Evolutionary conservation across 2,113 vertebrate genomes (phyloP).

Genomic region (Varanus komodoensis): DNA sequence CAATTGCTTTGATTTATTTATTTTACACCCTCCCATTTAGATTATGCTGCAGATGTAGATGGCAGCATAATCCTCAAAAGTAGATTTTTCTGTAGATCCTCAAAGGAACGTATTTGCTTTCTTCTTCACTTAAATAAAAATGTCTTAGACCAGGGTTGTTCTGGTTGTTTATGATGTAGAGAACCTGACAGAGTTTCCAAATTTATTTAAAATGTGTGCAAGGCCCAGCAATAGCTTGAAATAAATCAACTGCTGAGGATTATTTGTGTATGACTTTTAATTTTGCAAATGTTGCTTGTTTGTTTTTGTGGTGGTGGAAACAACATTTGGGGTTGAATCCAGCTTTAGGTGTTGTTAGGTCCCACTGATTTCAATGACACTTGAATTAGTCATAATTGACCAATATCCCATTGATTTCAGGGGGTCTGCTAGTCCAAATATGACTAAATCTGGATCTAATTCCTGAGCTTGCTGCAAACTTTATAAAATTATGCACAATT

Average conservation of each 20-base stretch:
- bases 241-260: not conserved
- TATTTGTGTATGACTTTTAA: not conserved
- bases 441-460: not conserved
- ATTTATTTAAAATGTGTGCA: not conserved
- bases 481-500: not conserved
- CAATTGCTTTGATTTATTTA: conserved; percentile 72
- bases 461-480: not conserved
- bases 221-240: conserved; percentile 21
- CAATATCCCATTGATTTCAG: too few relatives aligned
- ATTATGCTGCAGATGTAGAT: conserved; percentile 75
- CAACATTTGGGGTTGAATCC: not conserved
- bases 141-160: conserved; percentile 44
- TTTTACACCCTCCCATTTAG: conserved; percentile 51
- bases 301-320: not conserved
- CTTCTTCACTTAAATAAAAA: conserved; percentile 23
- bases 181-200: conserved; percentile 36
- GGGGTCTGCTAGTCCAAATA: too few relatives aligned
- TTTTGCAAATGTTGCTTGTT: not conserved
- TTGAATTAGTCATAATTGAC: too few relatives aligned
- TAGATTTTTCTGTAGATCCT: too few relatives aligned
- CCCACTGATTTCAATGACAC: too few relatives aligned
- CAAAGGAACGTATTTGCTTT: not conserved
- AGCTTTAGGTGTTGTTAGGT: too few relatives aligned
- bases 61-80: not conserved
- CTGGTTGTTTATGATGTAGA: not conserved